Evolutionary conservation across 2,113 vertebrate genomes (phyloP).

Genomic region (Myotis lucifugus): DNA sequence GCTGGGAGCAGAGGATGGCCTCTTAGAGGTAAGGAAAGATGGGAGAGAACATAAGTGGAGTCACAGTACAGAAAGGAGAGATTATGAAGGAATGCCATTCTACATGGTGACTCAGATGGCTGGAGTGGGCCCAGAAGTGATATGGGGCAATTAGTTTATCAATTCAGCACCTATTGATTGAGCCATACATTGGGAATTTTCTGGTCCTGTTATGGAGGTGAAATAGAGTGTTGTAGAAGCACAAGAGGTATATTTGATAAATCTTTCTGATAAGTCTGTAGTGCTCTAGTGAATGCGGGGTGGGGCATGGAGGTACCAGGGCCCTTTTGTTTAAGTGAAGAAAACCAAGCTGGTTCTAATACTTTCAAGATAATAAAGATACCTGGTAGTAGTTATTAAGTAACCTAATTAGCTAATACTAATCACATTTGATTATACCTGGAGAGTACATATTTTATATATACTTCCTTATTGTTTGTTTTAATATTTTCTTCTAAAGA

Average conservation of each 20-base stretch:
- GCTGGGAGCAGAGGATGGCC: not conserved
- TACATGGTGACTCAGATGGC: not conserved
- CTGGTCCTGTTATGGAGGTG: not conserved
- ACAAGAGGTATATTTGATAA: not conserved
- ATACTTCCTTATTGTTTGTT: not conserved
- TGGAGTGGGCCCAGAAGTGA: not conserved
- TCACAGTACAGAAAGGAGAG: not conserved
- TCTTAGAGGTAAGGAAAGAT: not conserved
- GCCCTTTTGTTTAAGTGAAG: not conserved
- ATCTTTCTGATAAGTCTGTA: not conserved
- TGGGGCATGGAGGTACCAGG: not conserved
- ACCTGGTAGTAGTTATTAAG: not conserved
- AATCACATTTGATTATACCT: not conserved
- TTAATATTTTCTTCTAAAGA: not conserved
- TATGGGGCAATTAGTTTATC: not conserved
- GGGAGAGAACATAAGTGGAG: not conserved
- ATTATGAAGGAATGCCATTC: not conserved
- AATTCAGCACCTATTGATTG: not conserved
- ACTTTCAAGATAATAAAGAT: not conserved
- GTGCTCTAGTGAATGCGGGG: not conserved
- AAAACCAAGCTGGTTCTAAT: conserved; percentile 18
- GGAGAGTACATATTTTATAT: not conserved
- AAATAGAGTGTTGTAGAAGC: not conserved
- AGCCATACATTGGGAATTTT: not conserved
- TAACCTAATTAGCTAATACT: not conserved